Evolutionary conservation across 2,888 invertebrate genomes (phyloP), one percentile per base, ranked within the genome.

Genomic region (Hypercompe scribonia): DNA sequence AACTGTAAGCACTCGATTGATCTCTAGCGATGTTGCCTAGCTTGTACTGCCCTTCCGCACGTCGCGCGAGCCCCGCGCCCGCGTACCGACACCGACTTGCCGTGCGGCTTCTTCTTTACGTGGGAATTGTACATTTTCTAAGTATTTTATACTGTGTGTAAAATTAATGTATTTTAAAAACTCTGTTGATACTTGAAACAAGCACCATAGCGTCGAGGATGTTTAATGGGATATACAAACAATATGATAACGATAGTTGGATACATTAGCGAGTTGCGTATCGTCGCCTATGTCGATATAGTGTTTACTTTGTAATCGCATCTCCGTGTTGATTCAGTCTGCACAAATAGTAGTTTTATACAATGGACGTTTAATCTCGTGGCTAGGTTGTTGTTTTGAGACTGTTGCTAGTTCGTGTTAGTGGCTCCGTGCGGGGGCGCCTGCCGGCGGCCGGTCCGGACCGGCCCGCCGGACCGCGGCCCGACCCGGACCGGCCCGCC

Each of bases 71-170:
- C 77, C 31, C 68, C 65, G 63, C 68, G 65, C 65, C 71, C 58
- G 34, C 54, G 54, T 31, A 68, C 39, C 63, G 54, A 61, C 68
- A n/a, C 87, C 89, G 87, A 88, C 89, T 87, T 85, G 71, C 87
- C 88, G 88, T 84, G 87, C 90, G 87, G 89, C 90, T 88, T 88
- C 89, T 90, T 90, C 89, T 86, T 89, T 87, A 91, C 90, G 90
- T 90, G 92, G 93, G 91, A 90, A 93, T 91, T 95, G 95, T 95
- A 94, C 92, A 94, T 95, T 95, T 95, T 95, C 94, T 94, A 95
- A 91, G 94, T 95, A 93, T 95, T 95, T 95, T 95, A 91, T 95
- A 95, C 94, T 91, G 91, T 90, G 92, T 93, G 93, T 94, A 92
- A 92, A 91, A 91, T 92, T 87, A 90, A 91, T 90, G 92, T 92